A percentile compares a stretch with the other conserved stretches of the same genome.
Conservation (phyloP, 1,140 invertebrate genomes). For the Drosophila watanabei region DNA sequence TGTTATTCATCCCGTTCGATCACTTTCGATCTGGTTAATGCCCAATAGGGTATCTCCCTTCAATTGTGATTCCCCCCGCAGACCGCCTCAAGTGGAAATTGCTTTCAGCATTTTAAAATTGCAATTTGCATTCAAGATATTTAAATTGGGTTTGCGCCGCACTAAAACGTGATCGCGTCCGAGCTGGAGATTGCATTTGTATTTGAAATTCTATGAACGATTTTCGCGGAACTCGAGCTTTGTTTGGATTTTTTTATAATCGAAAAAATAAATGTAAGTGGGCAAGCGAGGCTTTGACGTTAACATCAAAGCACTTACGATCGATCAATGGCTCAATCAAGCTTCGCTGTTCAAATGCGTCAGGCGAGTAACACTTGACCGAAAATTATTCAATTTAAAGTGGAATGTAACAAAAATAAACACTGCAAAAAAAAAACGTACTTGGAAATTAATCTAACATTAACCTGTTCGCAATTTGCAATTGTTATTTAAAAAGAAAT, state of each 20-base stretch:
- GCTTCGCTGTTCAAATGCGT: conserved; percentile 61
- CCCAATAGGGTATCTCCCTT: conserved; percentile 32
- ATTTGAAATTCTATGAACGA: conserved; percentile 69
- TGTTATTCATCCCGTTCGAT: background rate
- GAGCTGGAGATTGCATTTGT: conserved; percentile 31
- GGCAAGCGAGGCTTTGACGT: conserved; percentile 12
- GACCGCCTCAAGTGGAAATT: conserved; percentile 10
- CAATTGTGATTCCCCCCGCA: conserved; percentile 17
- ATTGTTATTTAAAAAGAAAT: background rate
- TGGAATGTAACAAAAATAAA: conserved; percentile 28
- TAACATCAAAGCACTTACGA: conserved; percentile 11
- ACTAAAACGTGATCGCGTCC: conserved; percentile 61
- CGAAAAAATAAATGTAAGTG: conserved; percentile 12
- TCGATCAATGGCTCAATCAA: conserved; percentile 47
- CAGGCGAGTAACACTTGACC: conserved; percentile 49
- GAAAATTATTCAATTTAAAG: conserved; percentile 60
- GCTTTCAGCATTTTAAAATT: conserved; percentile 33
- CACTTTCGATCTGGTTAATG: conserved; percentile 32
- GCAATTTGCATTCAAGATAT: conserved; percentile 69
- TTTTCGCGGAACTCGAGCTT: conserved; percentile 63
- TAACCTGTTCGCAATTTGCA: no score
- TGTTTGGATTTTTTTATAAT: conserved; percentile 21
- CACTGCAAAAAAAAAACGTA: background rate
- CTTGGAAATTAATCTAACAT: background rate
- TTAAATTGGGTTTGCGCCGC: conserved; percentile 62